A percentile compares a stretch with the other conserved stretches of the same genome.
These are phyloP conservation scores for Amiota mariae DNA, from an alignment of 2,888 invertebrate genomes.

Conservation along the genomic window DNA sequence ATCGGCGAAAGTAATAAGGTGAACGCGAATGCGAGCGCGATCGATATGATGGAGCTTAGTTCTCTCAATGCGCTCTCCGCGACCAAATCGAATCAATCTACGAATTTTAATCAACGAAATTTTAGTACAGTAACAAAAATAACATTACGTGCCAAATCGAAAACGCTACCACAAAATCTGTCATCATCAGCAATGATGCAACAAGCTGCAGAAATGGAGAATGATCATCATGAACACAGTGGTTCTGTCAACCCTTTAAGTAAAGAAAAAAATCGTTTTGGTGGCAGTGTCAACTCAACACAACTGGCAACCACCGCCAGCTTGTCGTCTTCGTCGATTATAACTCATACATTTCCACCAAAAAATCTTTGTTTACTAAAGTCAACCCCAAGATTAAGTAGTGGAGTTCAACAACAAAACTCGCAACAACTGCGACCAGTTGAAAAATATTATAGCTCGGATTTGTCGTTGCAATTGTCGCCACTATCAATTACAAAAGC, in stretches of 20 bases:
- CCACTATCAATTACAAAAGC: constrained; percentile 62
- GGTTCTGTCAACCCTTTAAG: constrained; percentile 36
- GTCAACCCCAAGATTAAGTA: constrained; percentile 66
- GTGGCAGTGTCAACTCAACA: constrained; percentile 17
- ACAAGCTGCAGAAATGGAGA: constrained; percentile 62
- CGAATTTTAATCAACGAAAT: neutral
- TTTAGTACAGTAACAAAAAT: constrained; percentile 49
- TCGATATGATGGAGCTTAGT: constrained; percentile 32
- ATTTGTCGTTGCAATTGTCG: constrained; percentile 36
- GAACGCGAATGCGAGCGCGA: constrained; percentile 15
- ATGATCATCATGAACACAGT: constrained; percentile 36
- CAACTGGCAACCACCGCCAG: constrained; percentile 37
- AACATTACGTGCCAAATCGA: constrained; percentile 75
- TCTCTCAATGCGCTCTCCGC: constrained; percentile 39
- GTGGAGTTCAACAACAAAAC: constrained; percentile 42
- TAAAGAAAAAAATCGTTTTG: constrained; percentile 34
- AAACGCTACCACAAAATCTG: constrained; percentile 78
- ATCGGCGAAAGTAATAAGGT: constrained; percentile 35
- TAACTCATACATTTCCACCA: constrained; percentile 73
- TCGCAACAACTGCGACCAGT: constrained; percentile 35
- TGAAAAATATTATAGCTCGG: constrained; percentile 23
- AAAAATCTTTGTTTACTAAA: constrained; percentile 73
- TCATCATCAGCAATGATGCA: constrained; percentile 68
- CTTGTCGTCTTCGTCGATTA: constrained; percentile 54
- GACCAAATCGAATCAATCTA: neutral